A percentile compares a stretch with the other conserved stretches of the same genome.
These are phyloP conservation scores for Melanchra persicariae DNA, from an alignment of 2,888 invertebrate species.

Conservation along the genomic window DNA sequence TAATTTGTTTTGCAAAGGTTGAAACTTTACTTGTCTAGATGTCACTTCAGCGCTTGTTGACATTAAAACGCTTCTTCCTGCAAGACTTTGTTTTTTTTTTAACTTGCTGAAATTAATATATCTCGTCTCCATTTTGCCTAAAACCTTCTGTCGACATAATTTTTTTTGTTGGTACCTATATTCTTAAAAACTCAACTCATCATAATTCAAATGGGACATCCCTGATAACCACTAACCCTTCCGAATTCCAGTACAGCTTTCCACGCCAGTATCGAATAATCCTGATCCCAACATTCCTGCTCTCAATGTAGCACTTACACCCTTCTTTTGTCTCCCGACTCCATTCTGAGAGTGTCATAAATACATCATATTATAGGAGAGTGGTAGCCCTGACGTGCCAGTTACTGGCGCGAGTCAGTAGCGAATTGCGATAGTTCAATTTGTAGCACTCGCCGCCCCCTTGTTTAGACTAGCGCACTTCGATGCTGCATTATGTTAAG, in stretches of 20 bases:
- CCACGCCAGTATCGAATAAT: neutral
- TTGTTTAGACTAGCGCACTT: conserved; percentile 77
- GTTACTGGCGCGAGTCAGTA: conserved; percentile 54
- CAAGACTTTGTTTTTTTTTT: neutral
- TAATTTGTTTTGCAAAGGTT: neutral
- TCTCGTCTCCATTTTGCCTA: neutral
- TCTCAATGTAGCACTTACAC: conserved; percentile 14
- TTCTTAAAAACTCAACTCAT: neutral
- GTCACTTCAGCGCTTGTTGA: neutral
- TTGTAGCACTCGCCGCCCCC: conserved; percentile 72
- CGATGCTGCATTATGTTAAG: conserved; percentile 56
- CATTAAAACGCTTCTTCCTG: neutral
- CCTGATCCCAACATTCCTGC: conserved; percentile 7
- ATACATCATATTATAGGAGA: conserved; percentile 21
- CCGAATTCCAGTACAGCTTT: neutral
- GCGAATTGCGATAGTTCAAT: conserved; percentile 72
- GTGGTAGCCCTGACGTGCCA: conserved; percentile 65
- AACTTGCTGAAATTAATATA: neutral
- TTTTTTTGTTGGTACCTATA: neutral
- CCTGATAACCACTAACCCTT: conserved; percentile 10
- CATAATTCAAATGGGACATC: neutral
- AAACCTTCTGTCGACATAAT: neutral
- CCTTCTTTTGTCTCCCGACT: conserved; percentile 29
- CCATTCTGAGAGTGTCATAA: conserved; percentile 35
- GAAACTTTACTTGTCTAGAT: neutral